Evolutionary conservation across 2,797 vertebrate species (phyloP).

Genomic region (Serranus cabrilla): DNA sequence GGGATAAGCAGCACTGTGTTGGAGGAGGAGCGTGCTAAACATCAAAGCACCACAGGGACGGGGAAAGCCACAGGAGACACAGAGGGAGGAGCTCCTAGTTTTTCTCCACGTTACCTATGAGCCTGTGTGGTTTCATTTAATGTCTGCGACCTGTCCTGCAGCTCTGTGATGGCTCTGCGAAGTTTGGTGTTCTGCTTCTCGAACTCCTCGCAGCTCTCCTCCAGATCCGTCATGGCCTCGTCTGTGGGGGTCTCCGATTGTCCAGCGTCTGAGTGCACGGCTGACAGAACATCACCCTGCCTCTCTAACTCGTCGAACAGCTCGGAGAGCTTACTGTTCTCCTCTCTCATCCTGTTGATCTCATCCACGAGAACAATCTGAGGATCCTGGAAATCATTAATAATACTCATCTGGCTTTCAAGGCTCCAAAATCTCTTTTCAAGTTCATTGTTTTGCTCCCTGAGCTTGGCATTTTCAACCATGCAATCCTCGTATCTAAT

Average conservation of each 20-base stretch:
- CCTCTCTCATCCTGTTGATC: slow-evolving; percentile 72
- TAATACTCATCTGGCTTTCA: slow-evolving; percentile 60
- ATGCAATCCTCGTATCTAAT: slow-evolving; percentile 68
- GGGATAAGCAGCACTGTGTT: slow-evolving; percentile 3
- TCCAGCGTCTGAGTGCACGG: slow-evolving; percentile 7
- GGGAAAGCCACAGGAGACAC: slow-evolving; percentile 29
- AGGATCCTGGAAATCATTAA: slow-evolving; percentile 60
- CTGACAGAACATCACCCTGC: slow-evolving; percentile 75
- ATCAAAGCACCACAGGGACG: slow-evolving; percentile 33
- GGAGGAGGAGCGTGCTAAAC: slow-evolving; percentile 12
- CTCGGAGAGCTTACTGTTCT: slow-evolving; percentile 76
- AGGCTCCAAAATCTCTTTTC: slow-evolving; percentile 75
- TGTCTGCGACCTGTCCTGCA: slow-evolving; percentile 74
- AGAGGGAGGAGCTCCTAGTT: slow-evolving; percentile 48
- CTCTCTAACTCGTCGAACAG: slow-evolving; percentile 83
- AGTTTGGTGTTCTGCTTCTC: slow-evolving; percentile 76
- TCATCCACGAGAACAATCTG: slow-evolving; percentile 70
- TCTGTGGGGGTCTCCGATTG: slow-evolving; percentile 11
- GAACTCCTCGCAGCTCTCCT: slow-evolving; percentile 73
- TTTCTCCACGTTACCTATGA: slow-evolving; percentile 81
- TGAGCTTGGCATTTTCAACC: slow-evolving; percentile 77
- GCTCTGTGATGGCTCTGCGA: slow-evolving; percentile 72
- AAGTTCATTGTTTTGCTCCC: slow-evolving; percentile 66
- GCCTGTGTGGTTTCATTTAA: slow-evolving; percentile 69
- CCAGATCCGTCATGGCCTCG: slow-evolving; percentile 47